Percentiles rank a stretch among this genome's conserved stretches.
Conservation (phyloP, 2,113 vertebrate genomes). For the Macrotus californicus region DNA sequence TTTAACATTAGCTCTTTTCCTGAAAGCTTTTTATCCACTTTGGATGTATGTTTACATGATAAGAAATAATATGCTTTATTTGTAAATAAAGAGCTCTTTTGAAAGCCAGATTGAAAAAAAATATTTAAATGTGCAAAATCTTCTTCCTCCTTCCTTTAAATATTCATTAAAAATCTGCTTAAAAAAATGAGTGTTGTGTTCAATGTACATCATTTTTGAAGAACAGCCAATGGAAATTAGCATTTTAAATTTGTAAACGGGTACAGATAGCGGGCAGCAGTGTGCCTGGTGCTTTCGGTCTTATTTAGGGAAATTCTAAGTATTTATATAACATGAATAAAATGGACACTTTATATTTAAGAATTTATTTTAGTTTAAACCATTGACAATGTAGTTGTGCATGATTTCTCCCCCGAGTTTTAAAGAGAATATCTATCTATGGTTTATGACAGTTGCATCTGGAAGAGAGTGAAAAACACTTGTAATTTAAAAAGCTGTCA, state of each 20-base stretch:
- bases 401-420: not conserved
- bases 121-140: not conserved
- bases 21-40: not conserved
- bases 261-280: not conserved
- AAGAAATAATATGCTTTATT: not conserved
- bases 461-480: not conserved
- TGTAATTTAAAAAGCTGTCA: constrained; percentile 31
- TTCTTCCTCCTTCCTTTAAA: not conserved
- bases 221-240: not conserved
- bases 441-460: not conserved
- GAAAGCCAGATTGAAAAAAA: not conserved
- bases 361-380: constrained; percentile 21
- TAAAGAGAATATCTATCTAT: not conserved
- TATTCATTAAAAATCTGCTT: not conserved
- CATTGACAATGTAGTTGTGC: not conserved
- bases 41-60: not conserved
- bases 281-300: not conserved
- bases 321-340: constrained; percentile 5
- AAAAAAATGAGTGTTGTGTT: not conserved
- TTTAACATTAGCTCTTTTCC: not conserved
- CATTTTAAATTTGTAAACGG: not conserved
- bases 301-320: constrained; percentile 35
- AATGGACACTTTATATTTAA: constrained; percentile 1
- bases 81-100: constrained; percentile 27
- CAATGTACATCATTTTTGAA: not conserved